These are phyloP conservation scores for Clarias fuscus DNA, from an alignment of 2,797 vertebrate genomes.

Conservation along the genomic window DNA sequence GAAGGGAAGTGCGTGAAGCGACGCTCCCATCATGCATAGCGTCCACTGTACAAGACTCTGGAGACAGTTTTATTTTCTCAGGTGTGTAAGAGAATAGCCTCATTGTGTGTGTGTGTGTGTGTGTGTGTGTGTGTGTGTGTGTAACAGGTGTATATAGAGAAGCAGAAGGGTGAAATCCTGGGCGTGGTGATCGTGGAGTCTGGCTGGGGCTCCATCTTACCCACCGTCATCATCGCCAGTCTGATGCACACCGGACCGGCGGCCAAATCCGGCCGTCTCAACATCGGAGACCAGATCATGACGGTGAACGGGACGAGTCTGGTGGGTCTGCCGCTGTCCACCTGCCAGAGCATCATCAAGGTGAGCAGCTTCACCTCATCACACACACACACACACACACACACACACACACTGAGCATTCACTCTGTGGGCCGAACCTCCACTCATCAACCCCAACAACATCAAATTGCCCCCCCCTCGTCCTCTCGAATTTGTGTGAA, in stretches of 20 bases:
- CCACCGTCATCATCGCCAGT: slow-evolving; percentile 97
- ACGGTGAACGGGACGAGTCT: slow-evolving; percentile 95
- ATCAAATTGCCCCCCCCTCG: no score
- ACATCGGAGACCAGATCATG: slow-evolving; percentile 98
- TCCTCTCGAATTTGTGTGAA: not conserved
- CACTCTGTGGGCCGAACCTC: not conserved
- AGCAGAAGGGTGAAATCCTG: slow-evolving; percentile 96
- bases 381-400: not conserved
- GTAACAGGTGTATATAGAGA: slow-evolving; percentile 53
- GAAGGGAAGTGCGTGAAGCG: no score
- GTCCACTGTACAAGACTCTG: no score
- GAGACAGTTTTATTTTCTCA: no score
- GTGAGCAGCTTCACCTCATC: slow-evolving; percentile 64
- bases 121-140: no score
- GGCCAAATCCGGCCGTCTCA: slow-evolving; percentile 89
- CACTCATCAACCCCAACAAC: not conserved
- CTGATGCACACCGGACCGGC: slow-evolving; percentile 96
- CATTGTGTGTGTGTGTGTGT: no score
- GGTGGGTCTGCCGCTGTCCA: slow-evolving; percentile 92
- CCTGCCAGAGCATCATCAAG: slow-evolving; percentile 99
- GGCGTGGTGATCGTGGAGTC: slow-evolving; percentile 98
- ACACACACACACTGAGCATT: not conserved
- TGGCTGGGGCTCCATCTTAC: slow-evolving; percentile 98
- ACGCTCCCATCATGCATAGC: no score
- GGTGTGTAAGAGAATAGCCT: no score